A percentile compares a stretch with the other conserved stretches of the same genome.
phyloP scores from a whole-genome alignment of 2,797 vertebrate genomes.

The Acanthurus leucopareius region DNA sequence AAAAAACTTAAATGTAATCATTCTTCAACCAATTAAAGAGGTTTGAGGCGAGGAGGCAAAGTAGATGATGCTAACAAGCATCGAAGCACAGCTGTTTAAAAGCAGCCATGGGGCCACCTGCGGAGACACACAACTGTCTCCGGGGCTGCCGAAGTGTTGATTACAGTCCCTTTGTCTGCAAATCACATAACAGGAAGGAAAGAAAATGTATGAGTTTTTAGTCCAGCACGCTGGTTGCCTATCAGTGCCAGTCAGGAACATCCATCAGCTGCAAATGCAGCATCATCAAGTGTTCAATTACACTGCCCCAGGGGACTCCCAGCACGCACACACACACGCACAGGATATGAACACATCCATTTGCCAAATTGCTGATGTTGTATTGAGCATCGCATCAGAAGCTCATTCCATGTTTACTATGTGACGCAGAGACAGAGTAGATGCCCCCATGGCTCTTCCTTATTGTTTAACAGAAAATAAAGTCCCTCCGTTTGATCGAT shows the following conservation, averaged over 20 bases:
- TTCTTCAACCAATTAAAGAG: slow-evolving; percentile 67
- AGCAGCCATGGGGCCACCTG: slow-evolving; percentile 73
- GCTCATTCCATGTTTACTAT: slow-evolving; percentile 67
- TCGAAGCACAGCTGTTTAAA: slow-evolving; percentile 72
- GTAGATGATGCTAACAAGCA: slow-evolving; percentile 59
- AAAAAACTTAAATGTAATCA: slow-evolving; percentile 59
- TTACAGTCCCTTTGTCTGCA: slow-evolving; percentile 65
- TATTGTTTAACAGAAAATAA: slow-evolving; percentile 74
- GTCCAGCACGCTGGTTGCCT: slow-evolving; percentile 50
- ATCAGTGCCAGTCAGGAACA: slow-evolving; percentile 66
- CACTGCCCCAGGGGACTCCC: slow-evolving; percentile 66
- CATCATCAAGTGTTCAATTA: slow-evolving; percentile 81
- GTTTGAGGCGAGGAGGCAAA: slow-evolving; percentile 47
- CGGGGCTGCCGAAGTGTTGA: slow-evolving; percentile 58
- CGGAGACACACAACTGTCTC: slow-evolving; percentile 62
- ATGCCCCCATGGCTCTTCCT: slow-evolving; percentile 68
- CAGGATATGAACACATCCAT: slow-evolving; percentile 65
- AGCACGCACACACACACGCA: slow-evolving; percentile 55
- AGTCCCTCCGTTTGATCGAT: slow-evolving; percentile 66
- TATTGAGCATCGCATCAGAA: slow-evolving; percentile 68
- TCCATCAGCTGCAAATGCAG: slow-evolving; percentile 77
- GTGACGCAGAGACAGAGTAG: slow-evolving; percentile 55
- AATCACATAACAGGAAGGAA: slow-evolving; percentile 68
- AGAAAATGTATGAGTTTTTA: slow-evolving; percentile 65
- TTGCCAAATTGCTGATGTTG: slow-evolving; percentile 79